Percentiles rank a stretch among this genome's conserved stretches.
These are phyloP conservation scores for Pimpla rufipes DNA, from an alignment of 2,888 invertebrate species.

Conservation along the genomic window DNA sequence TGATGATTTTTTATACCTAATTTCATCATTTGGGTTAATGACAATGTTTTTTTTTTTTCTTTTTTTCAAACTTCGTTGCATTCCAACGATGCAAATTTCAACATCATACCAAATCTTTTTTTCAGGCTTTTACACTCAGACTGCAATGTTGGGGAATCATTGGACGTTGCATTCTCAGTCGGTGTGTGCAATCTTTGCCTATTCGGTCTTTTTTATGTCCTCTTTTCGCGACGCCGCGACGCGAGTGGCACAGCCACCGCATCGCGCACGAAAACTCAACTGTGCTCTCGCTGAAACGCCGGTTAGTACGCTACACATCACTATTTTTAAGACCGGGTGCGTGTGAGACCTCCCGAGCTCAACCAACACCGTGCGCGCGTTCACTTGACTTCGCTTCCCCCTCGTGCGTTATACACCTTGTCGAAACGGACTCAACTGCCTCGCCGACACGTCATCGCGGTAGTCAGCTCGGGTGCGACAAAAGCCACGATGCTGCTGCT, in stretches of 20 bases:
- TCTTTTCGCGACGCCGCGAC: not conserved
- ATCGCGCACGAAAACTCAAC: not conserved
- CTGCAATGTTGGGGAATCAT: not conserved
- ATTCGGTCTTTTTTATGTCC: not conserved
- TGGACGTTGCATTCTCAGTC: not conserved
- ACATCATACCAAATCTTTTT: not conserved
- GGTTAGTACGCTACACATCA: constrained; percentile 45
- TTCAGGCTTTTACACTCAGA: not conserved
- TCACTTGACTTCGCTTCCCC: constrained; percentile 38
- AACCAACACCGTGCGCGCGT: constrained; percentile 61
- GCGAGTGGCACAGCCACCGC: not conserved
- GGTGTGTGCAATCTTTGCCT: not conserved
- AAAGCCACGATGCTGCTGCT: constrained; percentile 36
- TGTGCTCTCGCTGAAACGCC: constrained; percentile 17
- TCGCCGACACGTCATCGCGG: constrained; percentile 1
- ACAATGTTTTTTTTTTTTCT: no score
- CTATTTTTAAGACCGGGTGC: constrained; percentile 61
- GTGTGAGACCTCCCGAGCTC: constrained; percentile 23
- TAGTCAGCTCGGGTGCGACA: not conserved
- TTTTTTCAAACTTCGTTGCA: no score
- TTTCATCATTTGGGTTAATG: no score
- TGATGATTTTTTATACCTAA: no score
- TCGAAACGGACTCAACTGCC: constrained; percentile 15
- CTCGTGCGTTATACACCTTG: constrained; percentile 44
- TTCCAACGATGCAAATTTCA: no score